These are phyloP conservation scores for Muscicapa adusta DNA, from an alignment of 2,113 vertebrate genomes.

Conservation along the genomic window DNA sequence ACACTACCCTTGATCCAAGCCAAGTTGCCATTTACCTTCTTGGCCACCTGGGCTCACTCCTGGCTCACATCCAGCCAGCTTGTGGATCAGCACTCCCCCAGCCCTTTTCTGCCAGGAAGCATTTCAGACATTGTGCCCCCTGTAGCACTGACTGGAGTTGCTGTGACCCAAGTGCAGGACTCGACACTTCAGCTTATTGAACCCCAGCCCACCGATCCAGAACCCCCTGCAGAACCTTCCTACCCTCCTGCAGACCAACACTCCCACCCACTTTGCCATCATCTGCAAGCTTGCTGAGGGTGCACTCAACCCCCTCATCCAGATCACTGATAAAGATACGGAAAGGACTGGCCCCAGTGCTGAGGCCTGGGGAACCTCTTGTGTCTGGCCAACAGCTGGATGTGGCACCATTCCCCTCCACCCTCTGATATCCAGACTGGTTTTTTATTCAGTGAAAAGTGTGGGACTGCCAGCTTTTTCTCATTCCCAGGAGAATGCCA, in stretches of 20 bases:
- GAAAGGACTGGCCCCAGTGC: background rate
- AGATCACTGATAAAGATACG: rapidly evolving
- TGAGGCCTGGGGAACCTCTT: background rate
- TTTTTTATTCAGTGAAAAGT: background rate
- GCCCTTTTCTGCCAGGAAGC: background rate
- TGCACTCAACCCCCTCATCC: background rate
- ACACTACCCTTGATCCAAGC: background rate
- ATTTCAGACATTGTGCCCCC: background rate
- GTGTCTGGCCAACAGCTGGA: rapidly evolving
- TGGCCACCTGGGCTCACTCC: background rate
- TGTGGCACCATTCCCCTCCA: background rate
- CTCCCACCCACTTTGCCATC: no score
- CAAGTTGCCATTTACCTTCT: background rate
- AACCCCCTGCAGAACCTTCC: background rate
- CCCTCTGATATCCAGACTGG: background rate
- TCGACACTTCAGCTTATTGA: rapidly evolving
- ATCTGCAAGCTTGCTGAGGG: background rate
- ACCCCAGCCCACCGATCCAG: background rate
- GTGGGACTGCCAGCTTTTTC: background rate
- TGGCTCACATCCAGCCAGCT: background rate
- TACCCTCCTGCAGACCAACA: background rate
- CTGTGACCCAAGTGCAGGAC: background rate
- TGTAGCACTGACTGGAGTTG: background rate
- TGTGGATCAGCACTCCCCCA: background rate
- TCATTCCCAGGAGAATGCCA: background rate